A percentile compares a stretch with the other conserved stretches of the same genome.
Conservation (phyloP, 2,888 invertebrate species). For the Monochamus alternatus region DNA sequence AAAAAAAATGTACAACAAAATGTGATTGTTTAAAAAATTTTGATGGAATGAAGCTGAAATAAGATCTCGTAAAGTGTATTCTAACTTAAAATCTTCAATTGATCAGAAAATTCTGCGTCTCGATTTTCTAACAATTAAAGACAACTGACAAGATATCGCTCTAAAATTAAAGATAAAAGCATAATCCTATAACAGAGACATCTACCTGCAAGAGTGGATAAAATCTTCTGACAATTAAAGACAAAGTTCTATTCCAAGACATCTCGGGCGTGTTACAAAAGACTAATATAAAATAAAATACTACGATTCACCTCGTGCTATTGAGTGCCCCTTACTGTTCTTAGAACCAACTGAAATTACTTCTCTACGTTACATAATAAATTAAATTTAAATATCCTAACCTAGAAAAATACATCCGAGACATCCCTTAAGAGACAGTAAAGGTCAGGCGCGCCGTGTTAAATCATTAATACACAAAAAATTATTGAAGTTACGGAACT, state of each 20-base stretch:
- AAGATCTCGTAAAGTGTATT: conserved; percentile 23
- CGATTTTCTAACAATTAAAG: no score
- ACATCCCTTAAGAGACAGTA: conserved; percentile 35
- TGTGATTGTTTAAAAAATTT: conserved; percentile 44
- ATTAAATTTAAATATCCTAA: conserved; percentile 37
- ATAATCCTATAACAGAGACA: no score
- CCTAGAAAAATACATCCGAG: conserved; percentile 35
- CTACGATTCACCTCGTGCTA: conserved; percentile 39
- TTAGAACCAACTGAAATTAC: conserved; percentile 22
- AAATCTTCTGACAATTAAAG: not conserved
- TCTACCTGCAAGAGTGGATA: not conserved
- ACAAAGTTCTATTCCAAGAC: not conserved
- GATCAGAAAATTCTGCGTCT: no score
- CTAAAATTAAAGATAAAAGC: no score
- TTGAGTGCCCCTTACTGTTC: conserved; percentile 37
- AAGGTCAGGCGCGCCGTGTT: conserved; percentile 28
- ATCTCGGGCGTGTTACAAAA: conserved; percentile 24
- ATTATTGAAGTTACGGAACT: conserved; percentile 21
- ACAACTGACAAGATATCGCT: no score
- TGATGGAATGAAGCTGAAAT: conserved; percentile 56
- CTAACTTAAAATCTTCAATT: not conserved
- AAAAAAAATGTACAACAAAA: conserved; percentile 52
- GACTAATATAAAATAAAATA: conserved; percentile 27
- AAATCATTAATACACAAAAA: conserved; percentile 26
- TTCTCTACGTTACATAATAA: conserved; percentile 28